These are phyloP conservation scores for Oegoconia quadripuncta DNA, from an alignment of 2,888 invertebrate genomes.

Conservation along the genomic window DNA sequence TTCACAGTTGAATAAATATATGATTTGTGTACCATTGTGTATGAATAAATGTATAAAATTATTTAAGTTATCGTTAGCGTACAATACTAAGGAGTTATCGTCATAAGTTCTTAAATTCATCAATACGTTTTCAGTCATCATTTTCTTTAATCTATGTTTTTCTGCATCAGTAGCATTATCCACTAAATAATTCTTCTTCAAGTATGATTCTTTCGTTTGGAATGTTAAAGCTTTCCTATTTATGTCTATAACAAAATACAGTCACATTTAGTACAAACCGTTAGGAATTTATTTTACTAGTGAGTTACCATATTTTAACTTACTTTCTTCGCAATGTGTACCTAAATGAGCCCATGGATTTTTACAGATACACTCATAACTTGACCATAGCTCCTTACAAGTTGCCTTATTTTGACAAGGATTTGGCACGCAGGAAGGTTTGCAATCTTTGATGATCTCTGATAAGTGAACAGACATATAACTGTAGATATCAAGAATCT, in stretches of 20 bases:
- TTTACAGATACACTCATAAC: constrained; percentile 94
- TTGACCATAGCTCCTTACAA: constrained; percentile 95
- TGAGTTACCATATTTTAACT: no score
- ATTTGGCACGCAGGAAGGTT: constrained; percentile 95
- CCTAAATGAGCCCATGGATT: constrained; percentile 97
- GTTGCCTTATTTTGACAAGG: constrained; percentile 95
- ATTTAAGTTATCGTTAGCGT: constrained; percentile 95
- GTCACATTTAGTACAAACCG: no score
- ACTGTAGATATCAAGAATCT: constrained; percentile 93
- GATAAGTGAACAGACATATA: constrained; percentile 95
- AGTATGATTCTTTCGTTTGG: constrained; percentile 87
- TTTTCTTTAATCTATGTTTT: constrained; percentile 82
- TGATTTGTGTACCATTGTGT: constrained; percentile 87
- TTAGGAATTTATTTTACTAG: no score
- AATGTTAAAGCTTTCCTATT: constrained; percentile 94
- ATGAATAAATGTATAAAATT: constrained; percentile 95
- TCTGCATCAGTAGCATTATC: constrained; percentile 81
- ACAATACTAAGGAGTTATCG: constrained; percentile 88
- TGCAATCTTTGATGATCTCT: constrained; percentile 95
- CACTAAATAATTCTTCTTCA: constrained; percentile 89
- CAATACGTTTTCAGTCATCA: constrained; percentile 89
- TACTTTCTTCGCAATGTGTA: constrained; percentile 93
- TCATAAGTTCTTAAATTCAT: constrained; percentile 94
- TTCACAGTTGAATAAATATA: constrained; percentile 91
- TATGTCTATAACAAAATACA: constrained; percentile 82